Conservation (phyloP, 2,797 vertebrate species). For the Clarias laeviceps region DNA sequence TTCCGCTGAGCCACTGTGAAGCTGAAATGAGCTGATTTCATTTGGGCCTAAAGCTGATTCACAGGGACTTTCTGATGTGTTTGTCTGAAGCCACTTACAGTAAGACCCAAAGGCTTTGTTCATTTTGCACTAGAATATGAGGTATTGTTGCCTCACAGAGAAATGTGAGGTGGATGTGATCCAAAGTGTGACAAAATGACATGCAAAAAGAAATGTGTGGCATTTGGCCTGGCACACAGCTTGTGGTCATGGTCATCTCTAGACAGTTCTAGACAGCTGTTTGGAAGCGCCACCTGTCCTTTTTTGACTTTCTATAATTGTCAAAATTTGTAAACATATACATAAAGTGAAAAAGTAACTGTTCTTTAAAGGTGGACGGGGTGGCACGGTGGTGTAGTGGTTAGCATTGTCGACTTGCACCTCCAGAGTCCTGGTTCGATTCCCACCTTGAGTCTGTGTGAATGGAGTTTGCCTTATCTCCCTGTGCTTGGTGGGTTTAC, state of each 20-base stretch:
- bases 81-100: constrained; percentile 31
- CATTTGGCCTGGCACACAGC: constrained; percentile 26
- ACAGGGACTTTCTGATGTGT: constrained; percentile 27
- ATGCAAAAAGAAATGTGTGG: constrained; percentile 50
- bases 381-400: too few relatives aligned
- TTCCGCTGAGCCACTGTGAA: constrained; percentile 25
- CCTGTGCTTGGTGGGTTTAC: too few relatives aligned
- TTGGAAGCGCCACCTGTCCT: constrained; percentile 43
- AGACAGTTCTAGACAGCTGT: constrained; percentile 33
- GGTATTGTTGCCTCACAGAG: constrained; percentile 28
- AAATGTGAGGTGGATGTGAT: constrained; percentile 31
- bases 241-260: constrained; percentile 20
- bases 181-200: constrained; percentile 45
- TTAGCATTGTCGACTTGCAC: too few relatives aligned
- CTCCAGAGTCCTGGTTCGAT: too few relatives aligned
- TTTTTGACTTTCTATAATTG: constrained; percentile 22
- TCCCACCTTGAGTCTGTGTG: too few relatives aligned
- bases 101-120: constrained; percentile 42
- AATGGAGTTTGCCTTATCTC: too few relatives aligned
- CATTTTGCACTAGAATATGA: constrained; percentile 50
- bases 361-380: neutral
- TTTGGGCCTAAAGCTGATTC: constrained; percentile 34
- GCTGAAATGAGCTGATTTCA: constrained; percentile 34
- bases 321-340: neutral
- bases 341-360: neutral